These are phyloP conservation scores for Oncorhynchus gorbuscha DNA, from an alignment of 2,113 vertebrate species.

Conservation along the genomic window DNA sequence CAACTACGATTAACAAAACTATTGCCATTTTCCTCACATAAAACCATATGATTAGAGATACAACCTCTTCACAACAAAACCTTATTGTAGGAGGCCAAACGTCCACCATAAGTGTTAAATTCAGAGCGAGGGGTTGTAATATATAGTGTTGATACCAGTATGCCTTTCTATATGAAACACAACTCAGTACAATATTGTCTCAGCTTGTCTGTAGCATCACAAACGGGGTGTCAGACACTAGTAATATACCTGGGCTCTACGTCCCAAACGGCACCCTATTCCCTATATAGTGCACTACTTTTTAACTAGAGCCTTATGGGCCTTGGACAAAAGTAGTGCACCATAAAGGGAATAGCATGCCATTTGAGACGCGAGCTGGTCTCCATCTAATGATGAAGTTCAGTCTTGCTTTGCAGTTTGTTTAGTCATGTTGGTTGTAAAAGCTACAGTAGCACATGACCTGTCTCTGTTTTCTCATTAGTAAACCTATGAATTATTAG, in stretches of 20 bases:
- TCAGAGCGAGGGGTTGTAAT: constrained; percentile 11
- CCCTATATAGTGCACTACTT: no score
- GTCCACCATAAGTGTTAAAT: background rate
- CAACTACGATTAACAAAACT: background rate
- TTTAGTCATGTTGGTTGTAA: background rate
- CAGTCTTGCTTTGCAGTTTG: background rate
- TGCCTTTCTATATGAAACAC: constrained; percentile 45
- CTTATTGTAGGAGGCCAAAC: background rate
- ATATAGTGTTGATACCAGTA: constrained; percentile 33
- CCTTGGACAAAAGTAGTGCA: no score
- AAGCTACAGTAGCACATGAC: background rate
- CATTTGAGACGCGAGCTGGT: background rate
- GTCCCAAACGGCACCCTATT: no score
- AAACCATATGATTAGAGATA: background rate
- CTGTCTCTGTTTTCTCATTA: background rate
- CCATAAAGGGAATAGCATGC: no score
- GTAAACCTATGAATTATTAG: background rate
- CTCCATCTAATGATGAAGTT: background rate
- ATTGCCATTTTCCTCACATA: background rate
- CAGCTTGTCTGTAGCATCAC: constrained; percentile 39
- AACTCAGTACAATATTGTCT: constrained; percentile 22
- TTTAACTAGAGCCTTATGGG: no score
- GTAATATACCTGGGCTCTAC: background rate
- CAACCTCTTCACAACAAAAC: background rate
- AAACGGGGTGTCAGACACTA: constrained; percentile 10